These are phyloP conservation scores for Epinotia nisella DNA, from an alignment of 2,888 invertebrate genomes.

Conservation along the genomic window DNA sequence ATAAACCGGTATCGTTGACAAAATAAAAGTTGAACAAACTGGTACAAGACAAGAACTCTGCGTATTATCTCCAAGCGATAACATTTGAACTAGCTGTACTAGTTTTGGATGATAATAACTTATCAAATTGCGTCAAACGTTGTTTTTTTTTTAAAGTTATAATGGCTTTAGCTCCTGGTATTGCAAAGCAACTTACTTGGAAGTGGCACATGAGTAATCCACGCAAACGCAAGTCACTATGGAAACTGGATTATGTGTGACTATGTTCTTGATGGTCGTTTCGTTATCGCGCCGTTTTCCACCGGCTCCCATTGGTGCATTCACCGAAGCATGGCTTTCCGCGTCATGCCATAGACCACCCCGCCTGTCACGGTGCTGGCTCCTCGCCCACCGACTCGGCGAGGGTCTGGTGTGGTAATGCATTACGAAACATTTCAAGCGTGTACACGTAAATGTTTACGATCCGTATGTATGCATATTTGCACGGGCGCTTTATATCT, in stretches of 20 bases:
- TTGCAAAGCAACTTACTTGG: slow-evolving; percentile 13
- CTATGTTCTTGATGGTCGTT: slow-evolving; percentile 55
- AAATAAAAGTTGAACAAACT: slow-evolving; percentile 78
- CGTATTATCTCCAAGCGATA: slow-evolving; percentile 69
- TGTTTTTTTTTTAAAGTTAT: slow-evolving; percentile 54
- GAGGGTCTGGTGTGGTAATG: slow-evolving; percentile 48
- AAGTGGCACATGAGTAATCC: neutral
- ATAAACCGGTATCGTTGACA: slow-evolving; percentile 67
- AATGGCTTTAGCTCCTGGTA: slow-evolving; percentile 25
- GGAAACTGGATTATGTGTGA: neutral
- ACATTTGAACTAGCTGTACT: slow-evolving; percentile 72
- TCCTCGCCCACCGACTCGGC: slow-evolving; percentile 53
- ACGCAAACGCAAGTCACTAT: neutral
- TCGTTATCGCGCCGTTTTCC: slow-evolving; percentile 62
- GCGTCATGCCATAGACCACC: slow-evolving; percentile 80
- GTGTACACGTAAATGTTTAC: slow-evolving; percentile 50
- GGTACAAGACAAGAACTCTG: slow-evolving; percentile 63
- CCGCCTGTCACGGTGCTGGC: slow-evolving; percentile 79
- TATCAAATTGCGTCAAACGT: slow-evolving; percentile 79
- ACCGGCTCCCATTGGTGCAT: slow-evolving; percentile 58
- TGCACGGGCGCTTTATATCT: slow-evolving; percentile 49
- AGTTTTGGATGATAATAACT: slow-evolving; percentile 69
- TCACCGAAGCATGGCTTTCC: slow-evolving; percentile 74
- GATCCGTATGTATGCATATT: slow-evolving; percentile 45
- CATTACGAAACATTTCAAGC: slow-evolving; percentile 53